A percentile compares a stretch with the other conserved stretches of the same genome.
Evolutionary conservation across 1,140 invertebrate genomes (phyloP).

Genomic region (Neomicropteryx cornuta): DNA sequence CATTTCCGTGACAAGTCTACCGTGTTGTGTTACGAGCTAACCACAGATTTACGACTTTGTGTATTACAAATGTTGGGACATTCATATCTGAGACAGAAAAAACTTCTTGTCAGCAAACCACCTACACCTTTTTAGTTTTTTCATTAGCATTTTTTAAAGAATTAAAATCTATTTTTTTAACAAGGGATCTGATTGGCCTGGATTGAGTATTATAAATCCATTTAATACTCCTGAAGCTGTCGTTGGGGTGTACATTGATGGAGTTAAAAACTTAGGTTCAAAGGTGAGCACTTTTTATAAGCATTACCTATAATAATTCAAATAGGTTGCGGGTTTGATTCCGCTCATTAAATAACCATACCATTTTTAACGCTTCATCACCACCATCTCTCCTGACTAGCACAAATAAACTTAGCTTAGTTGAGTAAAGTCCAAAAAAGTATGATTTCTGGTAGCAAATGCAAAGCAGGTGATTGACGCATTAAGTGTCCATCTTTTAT

Average conservation of each 20-base stretch:
- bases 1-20: too few relatives aligned
- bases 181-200: constrained; percentile 60
- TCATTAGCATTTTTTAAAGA: too few relatives aligned
- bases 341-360: not conserved
- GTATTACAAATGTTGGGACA: too few relatives aligned
- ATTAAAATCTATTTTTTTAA: too few relatives aligned
- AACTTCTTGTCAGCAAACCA: too few relatives aligned
- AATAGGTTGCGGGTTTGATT: not conserved
- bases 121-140: constrained; percentile 18
- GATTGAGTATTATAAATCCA: constrained; percentile 56
- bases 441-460: constrained; percentile 19
- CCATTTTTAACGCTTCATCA: too few relatives aligned
- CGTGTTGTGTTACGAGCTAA: too few relatives aligned
- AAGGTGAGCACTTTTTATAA: constrained; percentile 12
- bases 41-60: too few relatives aligned
- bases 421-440: constrained; percentile 13
- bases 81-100: too few relatives aligned
- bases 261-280: constrained; percentile 42
- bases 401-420: too few relatives aligned
- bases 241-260: constrained; percentile 62
- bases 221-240: constrained; percentile 68
- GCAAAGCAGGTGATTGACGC: constrained; percentile 15
- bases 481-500: too few relatives aligned
- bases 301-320: constrained; percentile 1
- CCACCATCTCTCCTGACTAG: too few relatives aligned